phyloP scores from a whole-genome alignment of 23 tunicate species.

The Styela clava region DNA sequence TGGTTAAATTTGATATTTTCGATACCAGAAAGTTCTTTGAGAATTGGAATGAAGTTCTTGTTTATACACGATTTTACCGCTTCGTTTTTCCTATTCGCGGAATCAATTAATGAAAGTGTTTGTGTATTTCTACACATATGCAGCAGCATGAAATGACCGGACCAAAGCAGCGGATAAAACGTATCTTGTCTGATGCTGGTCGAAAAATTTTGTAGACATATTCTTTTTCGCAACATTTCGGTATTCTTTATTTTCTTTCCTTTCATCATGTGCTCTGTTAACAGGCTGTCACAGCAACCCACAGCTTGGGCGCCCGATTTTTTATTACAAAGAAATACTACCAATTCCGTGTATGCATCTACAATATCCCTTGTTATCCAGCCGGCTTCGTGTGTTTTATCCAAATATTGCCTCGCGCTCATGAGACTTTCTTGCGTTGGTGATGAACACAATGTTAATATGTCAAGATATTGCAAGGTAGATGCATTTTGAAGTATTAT shows the following conservation, averaged over 20 bases:
- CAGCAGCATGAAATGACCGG: neutral
- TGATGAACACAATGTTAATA: neutral
- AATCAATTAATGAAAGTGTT: neutral
- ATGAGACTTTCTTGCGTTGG: neutral
- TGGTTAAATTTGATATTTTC: neutral
- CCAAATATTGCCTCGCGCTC: neutral
- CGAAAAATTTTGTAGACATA: neutral
- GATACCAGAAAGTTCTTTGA: neutral
- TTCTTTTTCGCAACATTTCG: neutral
- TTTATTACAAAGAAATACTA: neutral
- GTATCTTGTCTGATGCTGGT: neutral
- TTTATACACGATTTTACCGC: neutral
- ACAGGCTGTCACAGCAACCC: neutral
- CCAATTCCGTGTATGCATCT: neutral
- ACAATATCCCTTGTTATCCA: neutral
- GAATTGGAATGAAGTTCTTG: neutral
- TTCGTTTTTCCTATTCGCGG: neutral
- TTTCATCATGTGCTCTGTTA: neutral
- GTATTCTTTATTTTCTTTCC: neutral
- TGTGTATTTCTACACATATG: neutral
- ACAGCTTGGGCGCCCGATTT: neutral
- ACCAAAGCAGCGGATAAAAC: neutral
- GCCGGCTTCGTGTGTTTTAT: neutral
- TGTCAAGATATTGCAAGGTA: neutral
- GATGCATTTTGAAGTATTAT: neutral